A percentile compares a stretch with the other conserved stretches of the same genome.
These are phyloP conservation scores for Aphidius colemani DNA, from an alignment of 2,888 invertebrate genomes.

Conservation along the genomic window DNA sequence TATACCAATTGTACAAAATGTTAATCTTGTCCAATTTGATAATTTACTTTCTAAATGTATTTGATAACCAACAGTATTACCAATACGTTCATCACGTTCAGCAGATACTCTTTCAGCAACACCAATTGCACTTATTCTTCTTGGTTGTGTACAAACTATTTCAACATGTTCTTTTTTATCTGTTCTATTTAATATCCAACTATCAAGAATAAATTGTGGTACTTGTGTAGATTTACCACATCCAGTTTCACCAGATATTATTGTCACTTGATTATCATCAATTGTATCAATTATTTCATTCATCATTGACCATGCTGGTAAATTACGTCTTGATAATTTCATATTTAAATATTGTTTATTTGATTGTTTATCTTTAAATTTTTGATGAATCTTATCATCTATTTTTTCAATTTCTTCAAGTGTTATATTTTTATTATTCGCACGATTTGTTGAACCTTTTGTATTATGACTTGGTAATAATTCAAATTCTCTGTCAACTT, in stretches of 20 bases:
- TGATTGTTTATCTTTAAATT: slow-evolving; percentile 67
- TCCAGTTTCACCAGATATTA: slow-evolving; percentile 84
- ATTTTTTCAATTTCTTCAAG: slow-evolving; percentile 65
- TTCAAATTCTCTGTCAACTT: slow-evolving; percentile 43
- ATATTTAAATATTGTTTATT: slow-evolving; percentile 71
- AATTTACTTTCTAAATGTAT: slow-evolving; percentile 80
- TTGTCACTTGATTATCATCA: slow-evolving; percentile 69
- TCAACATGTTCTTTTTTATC: slow-evolving; percentile 71
- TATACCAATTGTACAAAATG: slow-evolving; percentile 94
- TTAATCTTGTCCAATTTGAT: slow-evolving; percentile 77
- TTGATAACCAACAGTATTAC: slow-evolving; percentile 73
- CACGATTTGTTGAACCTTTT: slow-evolving; percentile 66
- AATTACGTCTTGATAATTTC: slow-evolving; percentile 66
- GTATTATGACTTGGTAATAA: slow-evolving; percentile 69
- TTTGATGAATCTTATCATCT: slow-evolving; percentile 68
- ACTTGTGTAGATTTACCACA: slow-evolving; percentile 87
- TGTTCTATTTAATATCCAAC: slow-evolving; percentile 72
- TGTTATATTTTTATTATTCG: slow-evolving; percentile 57
- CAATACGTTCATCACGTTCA: slow-evolving; percentile 80
- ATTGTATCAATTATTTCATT: slow-evolving; percentile 72
- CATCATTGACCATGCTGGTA: slow-evolving; percentile 77
- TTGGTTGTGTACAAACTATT: slow-evolving; percentile 90
- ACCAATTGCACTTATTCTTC: slow-evolving; percentile 88
- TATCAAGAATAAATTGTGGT: slow-evolving; percentile 91
- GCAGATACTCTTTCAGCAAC: slow-evolving; percentile 90